Evolutionary conservation across 2,888 invertebrate genomes (phyloP), one percentile per base, ranked within the genome.

Genomic region (Ptychoptera contaminata): DNA sequence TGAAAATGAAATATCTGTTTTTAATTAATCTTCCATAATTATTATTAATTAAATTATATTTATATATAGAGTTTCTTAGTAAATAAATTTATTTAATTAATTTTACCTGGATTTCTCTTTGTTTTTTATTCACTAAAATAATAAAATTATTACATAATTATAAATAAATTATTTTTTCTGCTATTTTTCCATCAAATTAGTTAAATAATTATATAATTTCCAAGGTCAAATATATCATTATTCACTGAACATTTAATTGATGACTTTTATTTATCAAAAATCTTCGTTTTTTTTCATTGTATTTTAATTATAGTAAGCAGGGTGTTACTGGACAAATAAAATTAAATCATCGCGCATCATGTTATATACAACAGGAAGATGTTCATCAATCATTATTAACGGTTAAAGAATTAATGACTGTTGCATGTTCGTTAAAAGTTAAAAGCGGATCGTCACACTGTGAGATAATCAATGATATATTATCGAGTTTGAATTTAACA

Each of bases 311-410:
- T 59, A 80, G 80, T 55, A 74, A 74, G 30, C 69, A 69, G 16
- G 77, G 77, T 34, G 76, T 85, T 0, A 67, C 70, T 12, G 86
- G 85, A 1, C 72, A 72, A 37, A 72, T 85, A 15, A 63, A 73
- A 50, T 74, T 82, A n/a, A 81, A 82, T 54, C 68, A 82, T 23
- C 74, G 82, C 55, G 71, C 79, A 57, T 83, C 84, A 7, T 84
- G 84, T 56, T 87, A 86, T 66, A 85, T 87, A 54, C 84, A 83
- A 51, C 87, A 87, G 58, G 80, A 82, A 49, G 80, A 82, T 56
- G 67, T 77, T 16, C 72, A 82, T 16, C 77, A 84, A 55, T 79
- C 82, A 0, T 68, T 83, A 50, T 69, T 87, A 8, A 77, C 81
- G 1, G 79, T 84, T 0, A 64, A 70, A 43, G 87, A 88, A 59